Evolutionary conservation across 1,140 invertebrate species (phyloP).

Genomic region (Brachionus plicatilis): DNA sequence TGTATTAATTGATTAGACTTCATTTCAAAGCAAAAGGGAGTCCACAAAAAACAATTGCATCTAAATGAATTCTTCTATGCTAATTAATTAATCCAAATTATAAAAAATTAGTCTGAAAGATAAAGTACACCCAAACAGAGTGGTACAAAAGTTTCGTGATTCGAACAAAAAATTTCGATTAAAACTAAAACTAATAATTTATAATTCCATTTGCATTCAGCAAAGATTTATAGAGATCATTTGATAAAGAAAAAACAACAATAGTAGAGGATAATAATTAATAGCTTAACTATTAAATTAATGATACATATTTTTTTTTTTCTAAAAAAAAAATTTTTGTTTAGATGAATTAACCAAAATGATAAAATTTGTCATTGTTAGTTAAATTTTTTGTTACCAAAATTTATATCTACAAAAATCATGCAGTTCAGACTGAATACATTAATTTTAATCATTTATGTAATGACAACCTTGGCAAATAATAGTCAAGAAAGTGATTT

Average conservation of each 20-base stretch:
- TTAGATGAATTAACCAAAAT: not conserved
- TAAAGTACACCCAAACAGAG: not conserved
- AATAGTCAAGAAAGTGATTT: not conserved
- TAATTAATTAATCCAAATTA: not conserved
- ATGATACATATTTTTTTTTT: not conserved
- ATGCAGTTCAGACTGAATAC: not conserved
- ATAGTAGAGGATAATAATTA: not conserved
- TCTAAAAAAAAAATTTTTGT: not conserved
- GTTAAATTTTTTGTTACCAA: not conserved
- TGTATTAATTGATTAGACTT: not conserved
- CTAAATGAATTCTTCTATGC: not conserved
- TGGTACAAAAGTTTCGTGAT: not conserved
- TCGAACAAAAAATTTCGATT: not conserved
- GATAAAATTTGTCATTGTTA: not conserved
- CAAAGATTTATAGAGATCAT: conserved; percentile 2
- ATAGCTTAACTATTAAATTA: not conserved
- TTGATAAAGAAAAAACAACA: not conserved
- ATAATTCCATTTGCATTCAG: conserved; percentile 31
- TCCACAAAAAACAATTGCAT: not conserved
- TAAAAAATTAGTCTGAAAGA: not conserved
- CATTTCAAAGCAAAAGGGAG: not conserved
- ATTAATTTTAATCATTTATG: not conserved
- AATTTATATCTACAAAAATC: not conserved
- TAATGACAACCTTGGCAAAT: not conserved
- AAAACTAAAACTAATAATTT: not conserved